Evolutionary conservation across 2,888 invertebrate genomes (phyloP), one percentile per base, ranked within the genome.

Genomic region (Cerceris rybyensis): DNA sequence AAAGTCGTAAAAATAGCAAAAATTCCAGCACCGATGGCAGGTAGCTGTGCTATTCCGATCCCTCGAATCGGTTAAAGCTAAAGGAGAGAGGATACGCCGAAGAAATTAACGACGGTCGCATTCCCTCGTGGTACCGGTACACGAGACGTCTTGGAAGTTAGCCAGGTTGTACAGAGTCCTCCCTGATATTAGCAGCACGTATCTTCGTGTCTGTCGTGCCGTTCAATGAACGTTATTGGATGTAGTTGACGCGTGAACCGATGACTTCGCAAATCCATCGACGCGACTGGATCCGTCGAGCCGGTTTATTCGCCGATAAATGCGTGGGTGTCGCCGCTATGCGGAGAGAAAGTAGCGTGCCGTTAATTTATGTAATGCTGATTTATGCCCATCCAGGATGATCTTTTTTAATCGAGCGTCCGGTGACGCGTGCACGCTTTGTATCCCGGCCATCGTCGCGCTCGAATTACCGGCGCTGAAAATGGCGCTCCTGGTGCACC

Each of bases 301-400:
- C 78, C 73, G 67, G 75, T 85, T 75, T 68, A 54, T 81, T 13
- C 49, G 14, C 69, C 9, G 46, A 14, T 52, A 14, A n/a, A 11
- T 43, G 85, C 80, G 88, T 89, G 85, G 87, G 89, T 83, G 89
- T 88, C 78, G 59, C 69, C 77, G 87, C 80, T 80, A 84, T 83
- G 84, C 84, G 57, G 72, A 83, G 88, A 86, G 89, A 88, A 89
- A 88, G 88, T 88, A 81, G 82, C 64, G 67, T 78, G 85, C 72
- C 75, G 79, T 89, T 89, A 89, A 89, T 90, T 89, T 87, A 87
- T 87, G 88, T 89, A 88, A 89, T 84, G 81, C 86, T 87, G 90
- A 89, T 90, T 88, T 87, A 89, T 86, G 80, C 83, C 84, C 74
- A 80, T 80, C 76, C 59, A 68, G 78, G 83, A 71, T 75, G 81